phyloP scores from a whole-genome alignment of 2,113 vertebrate species.

The Anolis carolinensis region DNA sequence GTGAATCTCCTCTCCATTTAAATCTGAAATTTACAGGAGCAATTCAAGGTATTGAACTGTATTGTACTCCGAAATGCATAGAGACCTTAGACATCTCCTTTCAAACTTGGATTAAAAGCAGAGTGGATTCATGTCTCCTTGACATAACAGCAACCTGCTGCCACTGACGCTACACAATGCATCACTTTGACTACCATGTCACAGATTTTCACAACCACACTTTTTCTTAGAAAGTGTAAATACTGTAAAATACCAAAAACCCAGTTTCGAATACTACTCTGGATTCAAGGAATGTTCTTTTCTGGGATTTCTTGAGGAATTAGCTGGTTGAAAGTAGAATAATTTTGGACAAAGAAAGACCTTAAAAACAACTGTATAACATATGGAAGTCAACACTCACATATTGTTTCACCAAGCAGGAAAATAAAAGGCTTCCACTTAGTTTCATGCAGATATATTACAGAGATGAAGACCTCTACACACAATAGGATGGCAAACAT shows the following conservation, averaged over 20 bases:
- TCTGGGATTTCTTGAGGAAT: background rate
- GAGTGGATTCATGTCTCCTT: no score
- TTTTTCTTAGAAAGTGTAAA: background rate
- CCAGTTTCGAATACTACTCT: background rate
- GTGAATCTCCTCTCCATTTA: no score
- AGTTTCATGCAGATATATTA: background rate
- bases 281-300: background rate
- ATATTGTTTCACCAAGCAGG: background rate
- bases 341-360: background rate
- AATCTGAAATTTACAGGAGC: no score
- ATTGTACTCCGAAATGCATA: no score
- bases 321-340: background rate
- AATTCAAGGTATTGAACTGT: no score
- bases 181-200: no score
- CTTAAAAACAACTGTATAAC: background rate
- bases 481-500: background rate
- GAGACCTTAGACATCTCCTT: no score
- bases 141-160: no score
- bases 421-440: background rate
- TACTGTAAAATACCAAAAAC: background rate
- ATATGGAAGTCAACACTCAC: background rate
- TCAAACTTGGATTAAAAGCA: no score
- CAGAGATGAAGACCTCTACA: background rate
- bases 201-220: background rate
- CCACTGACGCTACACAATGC: no score